A percentile compares a stretch with the other conserved stretches of the same genome.
Evolutionary conservation across 1,140 invertebrate genomes (phyloP).

Genomic region (Drosophila subobscura): DNA sequence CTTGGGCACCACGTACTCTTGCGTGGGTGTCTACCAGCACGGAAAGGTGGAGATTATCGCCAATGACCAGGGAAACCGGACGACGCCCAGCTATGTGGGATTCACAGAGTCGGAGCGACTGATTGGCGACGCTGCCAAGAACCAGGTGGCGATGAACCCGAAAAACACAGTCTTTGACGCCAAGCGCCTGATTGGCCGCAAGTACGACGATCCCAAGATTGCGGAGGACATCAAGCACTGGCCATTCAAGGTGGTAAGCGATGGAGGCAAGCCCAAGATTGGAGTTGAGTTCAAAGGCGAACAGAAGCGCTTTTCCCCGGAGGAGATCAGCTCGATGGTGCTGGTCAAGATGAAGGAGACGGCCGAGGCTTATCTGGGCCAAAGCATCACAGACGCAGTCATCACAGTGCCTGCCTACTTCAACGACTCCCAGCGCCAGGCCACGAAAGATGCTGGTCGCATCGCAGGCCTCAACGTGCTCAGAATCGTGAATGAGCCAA

Average conservation of each 20-base stretch:
- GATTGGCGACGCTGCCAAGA: slow-evolving; percentile 96
- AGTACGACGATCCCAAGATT: slow-evolving; percentile 88
- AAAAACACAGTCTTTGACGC: slow-evolving; percentile 83
- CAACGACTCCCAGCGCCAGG: slow-evolving; percentile 88
- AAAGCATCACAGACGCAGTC: slow-evolving; percentile 87
- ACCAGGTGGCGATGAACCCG: slow-evolving; percentile 84
- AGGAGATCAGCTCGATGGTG: slow-evolving; percentile 92
- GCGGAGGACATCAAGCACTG: slow-evolving; percentile 91
- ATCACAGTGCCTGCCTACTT: slow-evolving; percentile 87
- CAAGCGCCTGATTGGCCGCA: slow-evolving; percentile 88
- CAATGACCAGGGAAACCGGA: slow-evolving; percentile 97
- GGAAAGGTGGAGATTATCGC: slow-evolving; percentile 96
- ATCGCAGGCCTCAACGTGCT: slow-evolving; percentile 88
- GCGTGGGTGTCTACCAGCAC: slow-evolving; percentile 91
- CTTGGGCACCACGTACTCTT: slow-evolving; percentile 91
- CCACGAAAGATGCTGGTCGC: slow-evolving; percentile 87
- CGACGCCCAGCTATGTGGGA: slow-evolving; percentile 97
- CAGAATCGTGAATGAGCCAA: slow-evolving; percentile 90
- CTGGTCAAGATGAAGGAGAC: slow-evolving; percentile 92
- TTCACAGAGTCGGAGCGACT: slow-evolving; percentile 98
- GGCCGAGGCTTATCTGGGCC: slow-evolving; percentile 90
- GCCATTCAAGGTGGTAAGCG: slow-evolving; percentile 89
- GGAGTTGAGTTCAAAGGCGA: slow-evolving; percentile 90
- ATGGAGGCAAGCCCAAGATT: slow-evolving; percentile 88
- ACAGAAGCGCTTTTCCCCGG: slow-evolving; percentile 89